These are phyloP conservation scores for Strix occidentalis DNA, from an alignment of 2,797 vertebrate genomes.

Conservation along the genomic window DNA sequence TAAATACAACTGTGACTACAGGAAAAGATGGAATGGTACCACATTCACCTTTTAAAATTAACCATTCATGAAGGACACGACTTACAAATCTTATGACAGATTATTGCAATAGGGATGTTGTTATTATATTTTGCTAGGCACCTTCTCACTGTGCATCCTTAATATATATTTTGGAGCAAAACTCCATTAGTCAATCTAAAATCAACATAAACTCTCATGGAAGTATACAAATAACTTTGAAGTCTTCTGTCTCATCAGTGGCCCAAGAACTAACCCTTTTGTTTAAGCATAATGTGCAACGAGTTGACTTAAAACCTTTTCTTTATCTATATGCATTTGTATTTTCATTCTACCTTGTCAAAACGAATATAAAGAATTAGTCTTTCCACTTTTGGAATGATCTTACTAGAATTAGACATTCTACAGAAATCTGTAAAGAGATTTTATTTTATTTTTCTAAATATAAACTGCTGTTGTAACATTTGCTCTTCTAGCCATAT, in stretches of 20 bases:
- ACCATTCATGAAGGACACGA: background rate
- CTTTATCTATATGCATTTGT: background rate
- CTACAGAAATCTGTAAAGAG: background rate
- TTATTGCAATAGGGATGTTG: background rate
- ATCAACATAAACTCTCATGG: background rate
- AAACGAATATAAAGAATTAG: background rate
- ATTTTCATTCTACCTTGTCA: background rate
- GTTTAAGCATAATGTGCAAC: background rate
- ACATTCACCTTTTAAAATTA: background rate
- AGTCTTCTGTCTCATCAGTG: background rate
- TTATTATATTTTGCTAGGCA: background rate
- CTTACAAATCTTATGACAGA: background rate
- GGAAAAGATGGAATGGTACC: background rate
- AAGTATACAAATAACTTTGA: background rate
- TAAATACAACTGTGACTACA: background rate
- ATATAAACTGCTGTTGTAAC: background rate
- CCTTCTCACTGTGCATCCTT: background rate
- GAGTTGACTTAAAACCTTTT: background rate
- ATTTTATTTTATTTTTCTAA: background rate
- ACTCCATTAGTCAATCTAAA: background rate
- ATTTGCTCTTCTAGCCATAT: conserved; percentile 38
- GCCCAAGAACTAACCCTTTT: background rate
- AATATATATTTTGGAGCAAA: background rate
- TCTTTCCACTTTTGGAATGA: background rate
- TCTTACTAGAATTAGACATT: background rate